Evolutionary conservation across 2,888 invertebrate genomes (phyloP), one percentile per base, ranked within the genome.

Genomic region (Pseudococcus viburni): DNA sequence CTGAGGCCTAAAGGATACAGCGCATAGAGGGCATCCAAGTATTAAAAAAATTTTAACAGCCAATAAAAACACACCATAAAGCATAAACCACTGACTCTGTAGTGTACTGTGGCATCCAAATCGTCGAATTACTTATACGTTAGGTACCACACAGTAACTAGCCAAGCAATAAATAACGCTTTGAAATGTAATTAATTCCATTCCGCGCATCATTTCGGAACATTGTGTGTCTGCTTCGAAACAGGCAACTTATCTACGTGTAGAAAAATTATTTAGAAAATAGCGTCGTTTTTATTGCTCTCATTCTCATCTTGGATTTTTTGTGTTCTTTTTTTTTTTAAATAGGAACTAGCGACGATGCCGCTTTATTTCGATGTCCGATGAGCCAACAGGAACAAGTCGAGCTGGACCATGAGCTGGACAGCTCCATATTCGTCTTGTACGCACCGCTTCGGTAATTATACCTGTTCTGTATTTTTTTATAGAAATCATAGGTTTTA

Each of bases 11-110:
- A 22, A 64, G 64, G 11, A 22, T 22, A 33, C 39, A 17, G 3
- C 33, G 39, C 15, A 39, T 33, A 26, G 39, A 73, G 17, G 73
- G 73, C 73, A 73, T 73, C 73, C 73, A 15, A 73, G 33, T 73
- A 73, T 73, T 73, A 33, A 73, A 73, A 33, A 73, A 73, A 73
- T 73, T 73, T 73, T 73, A 73, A 73, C 73, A 73, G 73, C 73
- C 73, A 73, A 73, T 73, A 73, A 73, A 73, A 73, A 73, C 73
- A 73, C 73, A 33, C 39, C 26, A 33, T 73, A 39, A 73, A 33
- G 73, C 73, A 73, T 73, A 73, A 73, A 73, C 26, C 73, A 33
- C 17, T 15, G 64, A 68, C 73, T 12, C 6, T 33, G 17, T 26
- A 68, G 68, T 26, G 9, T 12, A 26, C 42, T 26, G 26, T 26